A percentile compares a stretch with the other conserved stretches of the same genome.
Conservation (phyloP, 2,888 invertebrate genomes). For the Synergus japonicus region DNA sequence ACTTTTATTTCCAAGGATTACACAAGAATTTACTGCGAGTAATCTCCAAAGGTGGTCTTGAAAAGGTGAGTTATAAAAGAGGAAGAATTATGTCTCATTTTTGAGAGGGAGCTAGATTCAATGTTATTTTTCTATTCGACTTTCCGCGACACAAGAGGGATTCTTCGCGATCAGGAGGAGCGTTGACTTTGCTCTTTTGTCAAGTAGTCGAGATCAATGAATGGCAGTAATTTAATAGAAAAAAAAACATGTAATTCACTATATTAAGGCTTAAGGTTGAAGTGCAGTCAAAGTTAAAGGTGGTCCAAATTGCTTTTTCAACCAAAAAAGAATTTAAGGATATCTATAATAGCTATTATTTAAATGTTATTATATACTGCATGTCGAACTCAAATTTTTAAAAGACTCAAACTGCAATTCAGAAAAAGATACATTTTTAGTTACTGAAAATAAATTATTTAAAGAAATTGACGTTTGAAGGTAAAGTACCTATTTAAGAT, state of each 20-base stretch:
- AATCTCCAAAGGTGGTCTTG: conserved; percentile 36
- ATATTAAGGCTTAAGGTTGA: neutral
- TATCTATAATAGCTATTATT: too few species aligned
- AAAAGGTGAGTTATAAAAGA: conserved; percentile 8
- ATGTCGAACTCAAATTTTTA: too few species aligned
- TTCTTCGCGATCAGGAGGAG: conserved; percentile 14
- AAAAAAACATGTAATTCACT: neutral
- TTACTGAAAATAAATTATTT: too few species aligned
- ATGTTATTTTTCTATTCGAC: conserved; percentile 31
- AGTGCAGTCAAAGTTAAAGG: neutral
- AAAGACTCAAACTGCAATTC: too few species aligned
- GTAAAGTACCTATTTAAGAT: too few species aligned
- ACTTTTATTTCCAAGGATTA: conserved; percentile 39
- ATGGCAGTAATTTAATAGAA: neutral
- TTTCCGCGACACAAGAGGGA: conserved; percentile 24
- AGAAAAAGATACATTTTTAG: too few species aligned
- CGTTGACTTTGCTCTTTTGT: conserved; percentile 26
- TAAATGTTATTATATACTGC: too few species aligned
- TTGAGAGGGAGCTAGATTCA: conserved; percentile 28
- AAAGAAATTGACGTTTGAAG: too few species aligned
- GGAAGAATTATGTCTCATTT: conserved; percentile 38
- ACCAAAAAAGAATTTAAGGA: too few species aligned
- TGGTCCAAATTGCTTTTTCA: neutral
- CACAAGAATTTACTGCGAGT: conserved; percentile 39
- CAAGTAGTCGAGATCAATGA: conserved; percentile 17